These are phyloP conservation scores for Heliopora coerulea DNA, from an alignment of 92 coral and sea anemone genomes.

Conservation along the genomic window DNA sequence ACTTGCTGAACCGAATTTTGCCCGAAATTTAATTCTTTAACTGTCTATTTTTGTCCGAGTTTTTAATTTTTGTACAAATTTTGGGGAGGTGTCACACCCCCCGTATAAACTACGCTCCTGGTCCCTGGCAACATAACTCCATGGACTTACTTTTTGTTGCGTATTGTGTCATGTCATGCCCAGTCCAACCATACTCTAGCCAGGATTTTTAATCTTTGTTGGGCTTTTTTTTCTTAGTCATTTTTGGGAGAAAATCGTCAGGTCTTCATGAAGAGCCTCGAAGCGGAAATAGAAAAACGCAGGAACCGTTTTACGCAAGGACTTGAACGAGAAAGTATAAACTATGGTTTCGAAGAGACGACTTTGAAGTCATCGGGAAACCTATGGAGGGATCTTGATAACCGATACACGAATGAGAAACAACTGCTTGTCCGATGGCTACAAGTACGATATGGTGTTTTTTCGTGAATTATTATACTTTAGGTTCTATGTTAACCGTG, in stretches of 20 bases:
- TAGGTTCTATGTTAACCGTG: too few species aligned
- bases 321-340: conserved; percentile 74
- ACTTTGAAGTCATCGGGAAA: conserved; percentile 76
- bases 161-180: too few species aligned
- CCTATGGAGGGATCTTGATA: conserved; percentile 85
- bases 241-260: conserved; percentile 92
- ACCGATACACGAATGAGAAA: conserved; percentile 92
- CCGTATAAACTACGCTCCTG: too few species aligned
- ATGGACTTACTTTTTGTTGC: too few species aligned
- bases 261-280: conserved; percentile 71
- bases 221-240: conserved; percentile 39
- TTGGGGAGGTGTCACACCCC: too few species aligned
- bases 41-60: too few species aligned
- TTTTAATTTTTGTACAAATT: too few species aligned
- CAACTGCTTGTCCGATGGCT: conserved; percentile 78
- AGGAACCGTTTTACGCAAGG: conserved; percentile 72
- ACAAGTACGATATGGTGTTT: conserved; percentile 45
- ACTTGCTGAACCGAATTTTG: too few species aligned
- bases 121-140: too few species aligned
- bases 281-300: conserved; percentile 76
- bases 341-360: conserved; percentile 70
- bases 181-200: too few species aligned
- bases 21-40: too few species aligned
- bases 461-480: too few species aligned
- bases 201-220: neutral